Base-by-base conservation (phyloP, 1,140 invertebrate genomes). In the Cyphomyrmex costatus region DNA sequence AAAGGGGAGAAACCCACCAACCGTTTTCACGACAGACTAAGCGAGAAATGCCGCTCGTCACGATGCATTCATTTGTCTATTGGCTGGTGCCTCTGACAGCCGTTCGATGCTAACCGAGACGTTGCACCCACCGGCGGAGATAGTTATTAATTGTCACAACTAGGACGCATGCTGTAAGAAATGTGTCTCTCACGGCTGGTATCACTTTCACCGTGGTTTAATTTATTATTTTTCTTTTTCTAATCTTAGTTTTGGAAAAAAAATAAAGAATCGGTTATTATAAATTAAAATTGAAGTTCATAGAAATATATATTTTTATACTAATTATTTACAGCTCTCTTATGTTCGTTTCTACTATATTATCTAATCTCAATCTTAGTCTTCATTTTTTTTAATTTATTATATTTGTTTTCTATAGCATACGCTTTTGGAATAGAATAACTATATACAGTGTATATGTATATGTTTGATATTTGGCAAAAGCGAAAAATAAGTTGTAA, bases 41-140 rank as follows among this genome's bases (percentile, higher is more conserved):
- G 92, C 94, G 93, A 92, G 91, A 94, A 95, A 95, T 95, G 90
- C 92, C 93, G 87, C 94, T 92, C 93, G 94, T 95, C 94, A 95
- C 92, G 92, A 93, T 80, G 89, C 93, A 92, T 94, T 95, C 94
- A 95, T 95, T 95, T 94, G 91, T 95, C 92, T 92, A 73, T 71
- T 84, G 42, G 78, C 70, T 74, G 84, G 80, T 88, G 85, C 70
- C 71, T 77, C 30, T 66, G 73, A 85, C 88, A 83, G 73, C 42
- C 53, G 65, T 49, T 21, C 8, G 84, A 89, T 56, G 60, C 46
- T 65, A 16, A 61, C 66, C 66, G 80, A 80, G 84, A 85, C 83
- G 85, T 84, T 66, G 53, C 56, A 78, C 56, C 61, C 66, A 79
- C 61, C 86, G 73, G 85, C 79, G 61, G 61, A 66, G 58, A 82